phyloP scores from a whole-genome alignment of 2,113 vertebrate genomes.

The Anolis sagrei region DNA sequence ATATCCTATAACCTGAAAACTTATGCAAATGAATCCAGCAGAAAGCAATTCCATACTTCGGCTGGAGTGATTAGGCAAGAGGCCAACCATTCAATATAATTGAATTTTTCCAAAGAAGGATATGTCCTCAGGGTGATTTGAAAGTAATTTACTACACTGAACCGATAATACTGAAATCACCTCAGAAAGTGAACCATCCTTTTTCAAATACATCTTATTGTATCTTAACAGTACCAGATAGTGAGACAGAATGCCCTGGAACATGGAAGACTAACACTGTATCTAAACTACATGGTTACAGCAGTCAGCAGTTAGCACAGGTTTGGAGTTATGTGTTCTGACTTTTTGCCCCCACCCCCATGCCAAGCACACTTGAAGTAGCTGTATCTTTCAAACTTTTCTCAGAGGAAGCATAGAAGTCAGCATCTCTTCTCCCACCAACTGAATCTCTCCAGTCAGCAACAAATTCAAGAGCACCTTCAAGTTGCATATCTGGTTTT shows the following conservation, averaged over 20 bases:
- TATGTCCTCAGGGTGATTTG: neutral
- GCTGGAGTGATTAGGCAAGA: conserved; percentile 14
- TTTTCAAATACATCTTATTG: neutral
- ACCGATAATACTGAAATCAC: neutral
- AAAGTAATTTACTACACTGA: conserved; percentile 23
- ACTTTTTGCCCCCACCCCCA: neutral
- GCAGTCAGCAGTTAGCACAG: neutral
- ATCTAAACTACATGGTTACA: no score
- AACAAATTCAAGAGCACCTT: no score
- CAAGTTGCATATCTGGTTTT: no score
- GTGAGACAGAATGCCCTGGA: no score
- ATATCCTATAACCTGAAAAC: neutral
- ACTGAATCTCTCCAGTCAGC: no score
- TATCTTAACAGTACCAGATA: neutral
- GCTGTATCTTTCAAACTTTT: neutral
- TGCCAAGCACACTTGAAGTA: neutral
- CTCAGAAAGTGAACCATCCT: neutral
- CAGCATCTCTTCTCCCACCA: no score
- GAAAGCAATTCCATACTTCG: neutral
- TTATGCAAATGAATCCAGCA: neutral
- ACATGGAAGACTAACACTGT: neutral
- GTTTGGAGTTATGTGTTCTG: neutral
- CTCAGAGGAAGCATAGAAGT: neutral
- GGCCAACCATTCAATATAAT: neutral
- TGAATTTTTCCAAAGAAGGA: neutral